Evolutionary conservation across 2,113 vertebrate genomes (phyloP), one percentile per base, ranked within the genome.

Genomic region (Larimichthys polyactis): DNA sequence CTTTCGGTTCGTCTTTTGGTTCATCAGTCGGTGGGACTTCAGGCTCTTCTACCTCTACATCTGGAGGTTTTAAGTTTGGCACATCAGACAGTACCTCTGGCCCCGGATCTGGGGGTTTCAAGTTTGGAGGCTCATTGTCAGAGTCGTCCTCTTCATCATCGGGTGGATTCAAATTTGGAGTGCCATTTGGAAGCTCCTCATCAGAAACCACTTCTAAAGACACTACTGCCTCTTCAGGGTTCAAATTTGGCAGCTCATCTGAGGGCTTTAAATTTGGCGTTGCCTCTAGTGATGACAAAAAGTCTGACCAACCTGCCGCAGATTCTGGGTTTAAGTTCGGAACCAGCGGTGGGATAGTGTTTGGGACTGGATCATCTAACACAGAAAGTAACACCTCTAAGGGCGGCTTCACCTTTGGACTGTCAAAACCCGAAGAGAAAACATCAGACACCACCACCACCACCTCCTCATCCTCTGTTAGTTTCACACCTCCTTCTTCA

Each of bases 31-130:
- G 96, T 4, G 96, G 96, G 52, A 79, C 95, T 64, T 93, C 91
- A 0, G 89, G 94, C 0, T 81, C 85, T 0, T 93, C 87, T 91
- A 75, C 74, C 0, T 93, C 87, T 88, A 89, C 85, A 73, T 72
- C 95, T 81, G 95, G 94, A 85, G 94, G 87, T 57, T 96, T 98
- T 80, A 97, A 97, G 90, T 98, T 98, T 87, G 97, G 96, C 83
- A 89, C 91, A 29, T 87, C 93, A 66, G 90, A 91, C 78, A 86
- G 81, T 40, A 64, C 85, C 48, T 79, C 83, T 0, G 90, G 15
- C 43, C 78, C 87, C 1, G 86, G 62, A 32, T 55, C 94, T 82
- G 95, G 92, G 66, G 93, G 91, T 70, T 96, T 98, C 81, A 97
- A 97, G 91, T 97, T 97, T 84, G 97, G 96, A 74, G 85, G 74